phyloP scores from a whole-genome alignment of 1,140 invertebrate genomes.

The Scaptodrosophila lebanonensis region DNA sequence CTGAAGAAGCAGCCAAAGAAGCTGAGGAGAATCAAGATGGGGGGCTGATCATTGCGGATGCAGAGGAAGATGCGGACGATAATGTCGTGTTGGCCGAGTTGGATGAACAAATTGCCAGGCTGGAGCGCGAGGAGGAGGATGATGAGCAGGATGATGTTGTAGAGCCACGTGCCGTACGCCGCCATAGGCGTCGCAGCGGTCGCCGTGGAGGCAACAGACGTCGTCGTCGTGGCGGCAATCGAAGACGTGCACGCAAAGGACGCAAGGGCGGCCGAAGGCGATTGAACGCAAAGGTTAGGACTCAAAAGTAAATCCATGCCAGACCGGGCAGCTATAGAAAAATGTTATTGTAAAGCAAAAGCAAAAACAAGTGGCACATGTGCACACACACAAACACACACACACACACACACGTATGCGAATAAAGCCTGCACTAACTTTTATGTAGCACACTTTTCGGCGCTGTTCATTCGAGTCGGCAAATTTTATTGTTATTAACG shows the following conservation, averaged over 20 bases:
- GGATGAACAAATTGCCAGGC: constrained; percentile 12
- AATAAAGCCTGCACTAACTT: constrained; percentile 5
- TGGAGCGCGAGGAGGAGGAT: constrained; percentile 30
- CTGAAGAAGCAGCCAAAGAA: constrained; percentile 46
- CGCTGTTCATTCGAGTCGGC: constrained; percentile 8
- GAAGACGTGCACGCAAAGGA: constrained; percentile 7
- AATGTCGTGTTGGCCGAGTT: constrained; percentile 15
- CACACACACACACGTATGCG: too few relatives aligned
- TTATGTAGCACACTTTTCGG: constrained; percentile 52
- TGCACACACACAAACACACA: constrained; percentile 21
- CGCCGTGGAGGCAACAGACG: constrained; percentile 6
- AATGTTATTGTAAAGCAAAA: neutral
- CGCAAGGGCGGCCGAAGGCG: constrained; percentile 17
- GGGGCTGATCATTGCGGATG: constrained; percentile 7
- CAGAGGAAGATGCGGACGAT: constrained; percentile 29
- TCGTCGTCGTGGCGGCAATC: constrained; percentile 1
- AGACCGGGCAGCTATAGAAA: constrained; percentile 1
- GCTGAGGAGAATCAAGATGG: constrained; percentile 37
- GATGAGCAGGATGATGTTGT: constrained; percentile 6
- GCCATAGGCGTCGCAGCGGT: constrained; percentile 18
- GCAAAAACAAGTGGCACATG: constrained; percentile 1
- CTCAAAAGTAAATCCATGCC: neutral
- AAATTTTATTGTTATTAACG: constrained; percentile 34
- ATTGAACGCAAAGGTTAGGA: constrained; percentile 11
- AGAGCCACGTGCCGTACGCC: neutral